These are phyloP conservation scores for Tipula vernalis DNA, from an alignment of 2,888 invertebrate species.

Conservation along the genomic window DNA sequence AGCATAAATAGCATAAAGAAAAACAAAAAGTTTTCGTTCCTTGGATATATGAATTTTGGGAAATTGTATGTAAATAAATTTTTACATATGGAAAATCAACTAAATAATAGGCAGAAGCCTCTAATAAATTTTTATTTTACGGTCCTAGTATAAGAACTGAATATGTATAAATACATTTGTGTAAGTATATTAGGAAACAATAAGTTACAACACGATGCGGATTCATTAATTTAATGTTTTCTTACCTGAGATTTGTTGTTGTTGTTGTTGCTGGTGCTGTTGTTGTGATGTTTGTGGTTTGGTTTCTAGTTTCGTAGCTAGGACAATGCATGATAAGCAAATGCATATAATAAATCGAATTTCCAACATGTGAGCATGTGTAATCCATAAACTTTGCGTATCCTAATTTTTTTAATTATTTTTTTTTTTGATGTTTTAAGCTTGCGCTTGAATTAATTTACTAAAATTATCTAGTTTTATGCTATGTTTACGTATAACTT, in stretches of 20 bases:
- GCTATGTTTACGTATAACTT: not conserved
- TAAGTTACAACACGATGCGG: not conserved
- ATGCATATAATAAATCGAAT: slow-evolving; percentile 10
- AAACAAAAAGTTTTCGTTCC: not conserved
- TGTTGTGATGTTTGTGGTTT: not conserved
- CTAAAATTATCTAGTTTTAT: not conserved
- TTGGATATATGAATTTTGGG: not conserved
- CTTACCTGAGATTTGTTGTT: not conserved
- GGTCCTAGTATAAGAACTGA: not conserved
- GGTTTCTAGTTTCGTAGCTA: not conserved
- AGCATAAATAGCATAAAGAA: not conserved
- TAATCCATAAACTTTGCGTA: not conserved
- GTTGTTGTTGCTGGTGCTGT: not conserved
- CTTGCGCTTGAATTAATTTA: not conserved
- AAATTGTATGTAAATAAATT: not conserved
- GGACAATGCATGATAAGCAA: slow-evolving; percentile 9
- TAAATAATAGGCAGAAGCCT: not conserved
- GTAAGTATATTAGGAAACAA: not conserved
- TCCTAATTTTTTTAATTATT: not conserved
- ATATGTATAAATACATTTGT: no score
- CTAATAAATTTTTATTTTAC: not conserved
- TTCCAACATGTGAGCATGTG: slow-evolving; percentile 11
- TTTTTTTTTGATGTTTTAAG: not conserved
- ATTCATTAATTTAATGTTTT: not conserved
- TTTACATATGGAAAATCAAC: not conserved